Base-by-base conservation (phyloP, 2,113 vertebrate genomes). In the Bubo scandiacus region DNA sequence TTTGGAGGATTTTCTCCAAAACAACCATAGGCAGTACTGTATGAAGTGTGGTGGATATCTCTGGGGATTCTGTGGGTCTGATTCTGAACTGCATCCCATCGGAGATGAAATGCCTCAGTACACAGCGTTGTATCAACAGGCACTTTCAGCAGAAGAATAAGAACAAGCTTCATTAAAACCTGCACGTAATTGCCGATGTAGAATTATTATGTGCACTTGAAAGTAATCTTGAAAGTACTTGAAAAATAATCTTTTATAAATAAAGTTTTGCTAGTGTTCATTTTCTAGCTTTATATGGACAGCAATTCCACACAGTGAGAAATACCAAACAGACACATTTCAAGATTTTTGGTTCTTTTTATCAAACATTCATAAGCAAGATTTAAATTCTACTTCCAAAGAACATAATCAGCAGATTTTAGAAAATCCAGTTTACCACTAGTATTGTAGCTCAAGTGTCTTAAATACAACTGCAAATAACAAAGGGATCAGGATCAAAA, bases 261-360 rank as follows among this genome's bases (percentile, higher is more conserved):
- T 80, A 15, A 91, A 70, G 25, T 61, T 92, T 58, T 65, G 17
- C 52, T 66, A 12, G 11, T 32, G 16, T 51, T 91, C 8, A 77
- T 82, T 88, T 91, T 91, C 91, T n/a, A 74, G 52, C 57, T 81
- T 65, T 74, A 40, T 71, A 72, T 34, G 38, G 51, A 79, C 34
- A 82, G 63, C 42, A 71, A 12, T 85, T 86, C 25, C 66, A 63
- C 51, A 52, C 5, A 86, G 14, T 36, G 40, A 93, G 61, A 79
- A 88, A 75, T 29, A 92, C 21, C 47, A 38, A 47, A 26, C 18
- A 70, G 8, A 45, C 11, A 40, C 13, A 26, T 67, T 87, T 71
- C 38, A 87, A 14, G 23, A 66, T 5, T 52, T 95, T 88, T 19
- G 6, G 11, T 63, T 79, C 47, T 67, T 96, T 71, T 57, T n/a